Evolutionary conservation across 2,888 invertebrate genomes (phyloP), one percentile per base, ranked within the genome.

Genomic region (Epicampocera succincta): DNA sequence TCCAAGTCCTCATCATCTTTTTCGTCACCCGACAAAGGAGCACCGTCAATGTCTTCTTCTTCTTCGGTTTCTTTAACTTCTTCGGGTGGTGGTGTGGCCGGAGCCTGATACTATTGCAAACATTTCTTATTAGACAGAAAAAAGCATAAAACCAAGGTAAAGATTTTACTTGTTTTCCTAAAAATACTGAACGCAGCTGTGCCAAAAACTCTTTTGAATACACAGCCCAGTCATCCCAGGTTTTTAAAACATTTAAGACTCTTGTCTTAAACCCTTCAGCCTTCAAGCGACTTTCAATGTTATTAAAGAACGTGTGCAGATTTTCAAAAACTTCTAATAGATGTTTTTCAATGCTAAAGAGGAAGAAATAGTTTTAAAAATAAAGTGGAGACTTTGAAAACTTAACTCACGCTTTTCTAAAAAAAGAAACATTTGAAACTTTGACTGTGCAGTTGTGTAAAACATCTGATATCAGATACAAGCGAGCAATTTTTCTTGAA

Each of bases 161-260:
- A 33, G 9, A 33, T 21, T 33, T 19, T 75, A 84, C 84, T 79
- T 87, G 88, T 46, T 96, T 92, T 3, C 99, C 99, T 3, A 98
- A 92, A 91, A 99, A 99, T 12, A 96, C 93, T 88, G 97, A 96
- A 90, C 98, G 97, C 80, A 98, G 92, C 88, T 94, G 95, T 83
- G 95, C 94, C 82, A 99, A 93, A 91, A 96, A 96, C 85, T 99
- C 98, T 76, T 96, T 95, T 0, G 99, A 96, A 92, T 99, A 99
- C 80, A 99, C 95, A 15, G 97, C 95, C 95, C 98, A 98, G 89
- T 99, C 99, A 90, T 99, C 98, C 99, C 99, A 99, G 1, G 98
- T 97, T 87, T 97, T 94, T 89, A 99, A 94, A 86, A 97, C 96
- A 87, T 96, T 94, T 89, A 97, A 94, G 40, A 99, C 96, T 56